Evolutionary conservation across 92 coral and sea anemone species (phyloP).

Genomic region (Siderastrea radians): DNA sequence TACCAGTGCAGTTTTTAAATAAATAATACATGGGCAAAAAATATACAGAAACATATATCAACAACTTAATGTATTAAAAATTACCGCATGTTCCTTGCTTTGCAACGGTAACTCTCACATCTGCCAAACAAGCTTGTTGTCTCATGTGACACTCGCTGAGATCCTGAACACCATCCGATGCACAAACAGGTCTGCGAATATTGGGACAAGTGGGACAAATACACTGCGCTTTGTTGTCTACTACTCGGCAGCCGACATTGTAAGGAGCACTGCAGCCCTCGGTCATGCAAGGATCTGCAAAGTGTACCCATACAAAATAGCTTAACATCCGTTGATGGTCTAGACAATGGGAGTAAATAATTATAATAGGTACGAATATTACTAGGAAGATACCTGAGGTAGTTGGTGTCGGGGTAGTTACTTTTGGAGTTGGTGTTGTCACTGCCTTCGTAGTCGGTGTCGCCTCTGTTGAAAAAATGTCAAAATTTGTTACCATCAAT

Average conservation of each 20-base stretch:
- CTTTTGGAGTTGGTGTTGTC: background rate
- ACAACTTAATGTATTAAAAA: background rate
- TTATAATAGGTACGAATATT: too few species aligned
- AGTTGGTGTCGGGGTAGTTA: background rate
- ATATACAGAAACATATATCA: too few species aligned
- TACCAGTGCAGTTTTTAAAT: too few species aligned
- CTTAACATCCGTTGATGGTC: background rate
- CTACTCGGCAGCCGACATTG: conserved; percentile 56
- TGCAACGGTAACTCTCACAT: conserved; percentile 27
- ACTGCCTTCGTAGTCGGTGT: background rate
- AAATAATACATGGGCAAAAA: background rate
- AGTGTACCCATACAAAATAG: background rate
- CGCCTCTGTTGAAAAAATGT: background rate
- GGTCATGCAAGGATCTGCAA: conserved; percentile 74
- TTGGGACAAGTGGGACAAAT: conserved; percentile 67
- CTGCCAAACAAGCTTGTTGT: conserved; percentile 57
- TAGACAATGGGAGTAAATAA: too few species aligned
- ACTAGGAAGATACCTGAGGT: background rate
- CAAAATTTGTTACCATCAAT: background rate
- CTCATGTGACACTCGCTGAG: conserved; percentile 61
- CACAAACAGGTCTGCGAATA: conserved; percentile 61
- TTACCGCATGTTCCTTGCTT: conserved; percentile 68
- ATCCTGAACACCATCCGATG: conserved; percentile 69
- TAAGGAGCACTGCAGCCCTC: conserved; percentile 66
- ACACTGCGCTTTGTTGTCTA: conserved; percentile 60